These are phyloP conservation scores for Helogale parvula DNA, from an alignment of 2,113 vertebrate genomes.

Conservation along the genomic window DNA sequence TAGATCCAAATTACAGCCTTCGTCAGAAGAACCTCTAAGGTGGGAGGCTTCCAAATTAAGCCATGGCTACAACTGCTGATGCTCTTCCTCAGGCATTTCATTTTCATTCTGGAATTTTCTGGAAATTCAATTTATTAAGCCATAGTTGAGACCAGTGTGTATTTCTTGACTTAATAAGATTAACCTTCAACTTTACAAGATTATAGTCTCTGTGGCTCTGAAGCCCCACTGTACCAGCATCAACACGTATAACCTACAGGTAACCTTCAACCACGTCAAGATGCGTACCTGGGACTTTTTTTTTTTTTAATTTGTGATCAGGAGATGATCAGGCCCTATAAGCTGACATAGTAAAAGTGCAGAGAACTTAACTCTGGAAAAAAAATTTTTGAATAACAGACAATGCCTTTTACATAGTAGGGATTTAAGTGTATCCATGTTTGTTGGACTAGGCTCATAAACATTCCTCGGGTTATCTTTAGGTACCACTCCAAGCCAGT, in stretches of 20 bases:
- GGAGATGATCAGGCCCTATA: not conserved
- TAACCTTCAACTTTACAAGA: not conserved
- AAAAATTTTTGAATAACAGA: not conserved
- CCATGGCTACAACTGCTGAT: not conserved
- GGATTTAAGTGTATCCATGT: not conserved
- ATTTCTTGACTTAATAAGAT: not conserved
- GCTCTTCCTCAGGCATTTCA: not conserved
- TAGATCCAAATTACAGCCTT: not conserved
- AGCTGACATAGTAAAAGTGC: not conserved
- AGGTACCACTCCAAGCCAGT: not conserved
- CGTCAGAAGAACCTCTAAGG: not conserved
- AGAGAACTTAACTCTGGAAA: not conserved
- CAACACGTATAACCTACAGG: not conserved
- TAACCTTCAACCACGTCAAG: not conserved
- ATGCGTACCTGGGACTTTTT: not conserved
- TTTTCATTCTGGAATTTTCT: not conserved
- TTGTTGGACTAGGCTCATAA: not conserved
- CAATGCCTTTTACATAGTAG: not conserved
- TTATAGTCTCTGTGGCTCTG: not conserved
- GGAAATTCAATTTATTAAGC: not conserved
- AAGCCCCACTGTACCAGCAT: not conserved
- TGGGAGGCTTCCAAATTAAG: not conserved
- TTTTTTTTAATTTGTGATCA: not conserved
- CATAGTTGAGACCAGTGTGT: not conserved
- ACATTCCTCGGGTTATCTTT: not conserved